phyloP scores from a whole-genome alignment of 1,140 invertebrate genomes.

The Tetragnatha versicolor region DNA sequence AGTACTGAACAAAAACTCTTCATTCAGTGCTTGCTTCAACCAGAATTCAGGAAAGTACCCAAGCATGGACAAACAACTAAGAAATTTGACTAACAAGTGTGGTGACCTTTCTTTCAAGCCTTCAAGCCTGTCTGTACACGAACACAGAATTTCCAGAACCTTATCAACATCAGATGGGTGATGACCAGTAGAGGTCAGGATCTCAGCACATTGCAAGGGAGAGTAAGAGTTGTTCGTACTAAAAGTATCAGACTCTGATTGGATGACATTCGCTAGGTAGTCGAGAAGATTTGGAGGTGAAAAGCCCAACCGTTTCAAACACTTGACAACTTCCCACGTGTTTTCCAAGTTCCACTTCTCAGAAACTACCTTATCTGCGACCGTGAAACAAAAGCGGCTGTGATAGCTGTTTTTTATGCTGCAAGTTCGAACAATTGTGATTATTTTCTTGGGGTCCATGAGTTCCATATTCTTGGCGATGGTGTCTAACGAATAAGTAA shows the following conservation, averaged over 20 bases:
- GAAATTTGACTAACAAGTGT: slow-evolving; percentile 22
- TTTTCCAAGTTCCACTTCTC: slow-evolving; percentile 14
- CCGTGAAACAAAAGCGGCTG: neutral
- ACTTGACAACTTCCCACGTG: neutral
- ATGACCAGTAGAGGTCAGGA: neutral
- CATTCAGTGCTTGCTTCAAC: neutral
- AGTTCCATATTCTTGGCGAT: slow-evolving; percentile 6
- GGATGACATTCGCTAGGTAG: neutral
- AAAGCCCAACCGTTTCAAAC: slow-evolving; percentile 10
- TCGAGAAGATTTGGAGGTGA: slow-evolving; percentile 17
- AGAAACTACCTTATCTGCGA: slow-evolving; percentile 7
- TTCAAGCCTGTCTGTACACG: neutral
- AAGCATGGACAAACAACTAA: neutral
- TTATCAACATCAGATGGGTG: neutral
- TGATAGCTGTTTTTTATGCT: neutral
- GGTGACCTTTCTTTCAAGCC: neutral
- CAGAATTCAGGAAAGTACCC: slow-evolving; percentile 21
- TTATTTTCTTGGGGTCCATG: neutral
- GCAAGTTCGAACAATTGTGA: neutral
- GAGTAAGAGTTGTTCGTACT: neutral
- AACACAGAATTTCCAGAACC: neutral
- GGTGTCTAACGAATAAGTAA: slow-evolving; percentile 1
- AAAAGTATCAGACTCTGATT: neutral
- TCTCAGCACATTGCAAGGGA: slow-evolving; percentile 2
- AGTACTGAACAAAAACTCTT: slow-evolving; percentile 19